Base-by-base conservation (phyloP, 2,888 invertebrate genomes). In the Leucania comma region DNA sequence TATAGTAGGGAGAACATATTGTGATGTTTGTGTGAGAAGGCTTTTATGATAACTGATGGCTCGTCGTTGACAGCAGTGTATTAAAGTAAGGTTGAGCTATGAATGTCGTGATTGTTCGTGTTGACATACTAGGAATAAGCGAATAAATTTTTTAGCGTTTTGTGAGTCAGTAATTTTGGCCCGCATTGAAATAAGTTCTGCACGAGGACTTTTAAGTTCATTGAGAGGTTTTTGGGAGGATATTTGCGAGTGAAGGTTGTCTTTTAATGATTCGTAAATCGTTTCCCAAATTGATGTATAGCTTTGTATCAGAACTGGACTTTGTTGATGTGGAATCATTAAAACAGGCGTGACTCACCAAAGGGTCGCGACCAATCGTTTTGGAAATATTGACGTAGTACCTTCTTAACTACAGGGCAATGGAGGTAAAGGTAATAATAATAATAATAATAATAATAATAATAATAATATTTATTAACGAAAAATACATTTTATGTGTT, bases 1-100 rank as follows among this genome's bases (percentile, higher is more conserved):
- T 83, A 73, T 72, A 54, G 75, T 69, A 48, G 54, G 63, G 58
- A 54, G 57, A 72, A 73, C 79, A 60, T 75, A 69, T 75, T 72
- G 72, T 75, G 56, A 80, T 66, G 60, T 75, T 68, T 75, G 71
- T 59, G 35, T 8, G 32, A 63, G 73, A 69, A 20, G 68, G 54
- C 35, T 63, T 65, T 65, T 74, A 56, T 68, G 66, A 64, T 64
- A 81, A 64, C 60, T 63, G 68, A 77, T 75, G 67, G 65, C 4
- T 46, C 22, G 26, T 62, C 24, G 59, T 66, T 80, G 72, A 68
- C 69, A 73, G 58, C 56, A 42, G 69, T 64, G 54, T 65, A 62
- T 62, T 57, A 50, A 50, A 78, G 66, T 64, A 26, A 77, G 62
- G 68, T 69, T 29, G 58, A 38, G 42, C 29, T 62, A 54, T 79